Conservation (phyloP, 2,888 invertebrate genomes). For the Tigriopus californicus region DNA sequence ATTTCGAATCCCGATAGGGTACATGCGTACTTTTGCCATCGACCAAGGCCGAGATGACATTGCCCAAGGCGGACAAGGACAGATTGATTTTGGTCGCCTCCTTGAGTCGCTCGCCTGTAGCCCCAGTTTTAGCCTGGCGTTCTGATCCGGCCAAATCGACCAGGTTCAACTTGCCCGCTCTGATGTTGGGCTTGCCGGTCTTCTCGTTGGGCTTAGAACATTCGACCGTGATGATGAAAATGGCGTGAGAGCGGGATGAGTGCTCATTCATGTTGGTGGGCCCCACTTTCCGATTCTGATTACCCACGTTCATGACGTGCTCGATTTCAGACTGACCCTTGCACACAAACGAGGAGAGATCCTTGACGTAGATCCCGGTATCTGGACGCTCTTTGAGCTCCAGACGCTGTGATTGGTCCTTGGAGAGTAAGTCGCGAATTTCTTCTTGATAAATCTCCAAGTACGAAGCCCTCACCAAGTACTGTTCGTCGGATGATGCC, state of each 20-base stretch:
- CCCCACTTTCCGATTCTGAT: conserved; percentile 77
- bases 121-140: conserved; percentile 85
- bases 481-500: conserved; percentile 76
- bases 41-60: conserved; percentile 91
- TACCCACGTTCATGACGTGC: conserved; percentile 66
- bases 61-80: conserved; percentile 87
- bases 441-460: conserved; percentile 92
- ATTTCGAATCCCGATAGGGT: conserved; percentile 91
- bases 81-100: conserved; percentile 96
- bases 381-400: conserved; percentile 57
- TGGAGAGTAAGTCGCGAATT: conserved; percentile 49
- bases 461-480: conserved; percentile 86
- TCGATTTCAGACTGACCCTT: conserved; percentile 85
- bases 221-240: conserved; percentile 93
- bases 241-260: conserved; percentile 91
- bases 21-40: conserved; percentile 74
- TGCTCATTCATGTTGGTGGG: conserved; percentile 97
- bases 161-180: conserved; percentile 87
- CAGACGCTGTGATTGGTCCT: conserved; percentile 44
- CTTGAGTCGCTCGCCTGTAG: conserved; percentile 74
- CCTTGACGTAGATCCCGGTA: conserved; percentile 83
- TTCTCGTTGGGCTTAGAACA: conserved; percentile 51
- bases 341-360: conserved; percentile 81
- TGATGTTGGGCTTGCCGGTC: conserved; percentile 35
- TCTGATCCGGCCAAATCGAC: conserved; percentile 98